Percentiles rank a stretch among this genome's conserved stretches.
phyloP scores from a whole-genome alignment of 2,113 vertebrate species.

The Poeciliopsis retropinna region DNA sequence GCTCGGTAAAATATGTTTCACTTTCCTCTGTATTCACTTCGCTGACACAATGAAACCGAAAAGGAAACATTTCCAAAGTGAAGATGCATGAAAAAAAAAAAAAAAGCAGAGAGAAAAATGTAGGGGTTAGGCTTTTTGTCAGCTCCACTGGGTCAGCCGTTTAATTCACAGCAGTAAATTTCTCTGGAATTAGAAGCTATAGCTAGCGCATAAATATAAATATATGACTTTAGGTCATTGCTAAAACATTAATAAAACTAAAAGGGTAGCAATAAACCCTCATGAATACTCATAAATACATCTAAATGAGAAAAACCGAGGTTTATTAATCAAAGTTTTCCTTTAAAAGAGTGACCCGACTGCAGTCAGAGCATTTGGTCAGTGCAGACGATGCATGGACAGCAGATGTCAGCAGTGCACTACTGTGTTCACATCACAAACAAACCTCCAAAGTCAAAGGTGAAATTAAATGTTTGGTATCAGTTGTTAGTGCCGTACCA shows the following conservation, averaged over 20 bases:
- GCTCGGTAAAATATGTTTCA: constrained; percentile 21
- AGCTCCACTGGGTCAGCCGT: constrained; percentile 3
- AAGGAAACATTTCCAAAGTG: constrained; percentile 18
- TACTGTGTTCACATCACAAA: constrained; percentile 5
- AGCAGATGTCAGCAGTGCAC: constrained; percentile 80
- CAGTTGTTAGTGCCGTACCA: neutral
- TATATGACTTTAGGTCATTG: neutral
- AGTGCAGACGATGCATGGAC: constrained; percentile 54
- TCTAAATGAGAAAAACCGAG: neutral
- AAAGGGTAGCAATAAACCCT: neutral
- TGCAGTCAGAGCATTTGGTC: neutral
- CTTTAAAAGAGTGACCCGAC: neutral
- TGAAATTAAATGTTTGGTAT: neutral
- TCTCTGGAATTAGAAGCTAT: neutral
- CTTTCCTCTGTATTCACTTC: constrained; percentile 26
- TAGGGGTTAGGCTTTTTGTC: neutral
- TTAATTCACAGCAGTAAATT: constrained; percentile 1
- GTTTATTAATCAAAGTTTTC: neutral
- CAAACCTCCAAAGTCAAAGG: neutral
- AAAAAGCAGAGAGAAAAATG: neutral
- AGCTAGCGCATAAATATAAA: neutral
- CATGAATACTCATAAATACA: neutral
- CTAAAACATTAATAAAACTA: neutral
- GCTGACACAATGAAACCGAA: constrained; percentile 8
- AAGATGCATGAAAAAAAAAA: neutral